Conservation (phyloP, 2,797 vertebrate species). For the Kryptopterus vitreolus region DNA sequence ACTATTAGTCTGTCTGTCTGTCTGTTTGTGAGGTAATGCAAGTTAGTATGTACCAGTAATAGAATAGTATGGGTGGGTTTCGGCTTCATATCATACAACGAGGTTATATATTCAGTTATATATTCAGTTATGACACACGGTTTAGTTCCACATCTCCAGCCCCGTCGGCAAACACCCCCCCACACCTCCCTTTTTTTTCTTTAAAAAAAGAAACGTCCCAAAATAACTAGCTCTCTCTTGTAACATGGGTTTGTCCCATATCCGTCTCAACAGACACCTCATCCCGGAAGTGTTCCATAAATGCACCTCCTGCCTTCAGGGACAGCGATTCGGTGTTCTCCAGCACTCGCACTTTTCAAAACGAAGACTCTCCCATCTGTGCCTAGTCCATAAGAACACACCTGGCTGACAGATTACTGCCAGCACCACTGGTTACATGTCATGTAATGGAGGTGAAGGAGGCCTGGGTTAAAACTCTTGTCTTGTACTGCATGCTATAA, state of each 20-base stretch:
- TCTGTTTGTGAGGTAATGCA: neutral
- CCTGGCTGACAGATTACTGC: slow-evolving; percentile 65
- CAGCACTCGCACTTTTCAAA: slow-evolving; percentile 68
- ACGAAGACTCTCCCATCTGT: slow-evolving; percentile 62
- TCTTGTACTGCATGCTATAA: neutral
- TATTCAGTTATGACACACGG: slow-evolving; percentile 63
- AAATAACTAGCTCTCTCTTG: slow-evolving; percentile 68
- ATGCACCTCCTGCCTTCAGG: slow-evolving; percentile 63
- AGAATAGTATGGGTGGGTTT: no score
- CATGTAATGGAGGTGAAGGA: slow-evolving; percentile 29
- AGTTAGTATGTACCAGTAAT: neutral
- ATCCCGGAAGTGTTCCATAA: slow-evolving; percentile 71
- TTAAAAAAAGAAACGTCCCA: slow-evolving; percentile 66
- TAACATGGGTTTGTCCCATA: slow-evolving; percentile 70
- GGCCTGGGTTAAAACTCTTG: neutral
- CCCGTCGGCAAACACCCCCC: slow-evolving; percentile 62
- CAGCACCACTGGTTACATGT: slow-evolving; percentile 45
- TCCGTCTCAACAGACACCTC: slow-evolving; percentile 63
- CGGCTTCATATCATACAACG: neutral
- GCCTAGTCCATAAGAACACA: slow-evolving; percentile 64
- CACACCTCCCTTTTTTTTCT: slow-evolving; percentile 68
- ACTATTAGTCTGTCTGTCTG: no score
- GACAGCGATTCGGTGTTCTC: slow-evolving; percentile 67
- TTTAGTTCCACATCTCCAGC: slow-evolving; percentile 32
- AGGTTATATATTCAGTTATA: slow-evolving; percentile 27